Percentiles rank a stretch among this genome's conserved stretches.
Evolutionary conservation across 2,888 invertebrate genomes (phyloP).

Genomic region (Camptogramma bilineatum): DNA sequence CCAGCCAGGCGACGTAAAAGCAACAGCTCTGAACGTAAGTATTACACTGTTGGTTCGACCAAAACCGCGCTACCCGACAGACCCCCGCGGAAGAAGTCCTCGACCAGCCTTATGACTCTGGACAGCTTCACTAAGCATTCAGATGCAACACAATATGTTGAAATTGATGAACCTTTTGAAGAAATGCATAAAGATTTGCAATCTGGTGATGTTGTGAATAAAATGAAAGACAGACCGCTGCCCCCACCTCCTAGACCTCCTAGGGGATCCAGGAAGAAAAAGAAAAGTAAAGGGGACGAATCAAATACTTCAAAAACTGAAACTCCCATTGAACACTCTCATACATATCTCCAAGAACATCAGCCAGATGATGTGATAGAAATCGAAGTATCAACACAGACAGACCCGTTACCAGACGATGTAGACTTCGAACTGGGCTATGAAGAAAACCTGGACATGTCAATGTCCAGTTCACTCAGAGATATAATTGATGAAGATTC

Average conservation of each 20-base stretch:
- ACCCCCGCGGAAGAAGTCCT: conserved; percentile 87
- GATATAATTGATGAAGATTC: conserved; percentile 84
- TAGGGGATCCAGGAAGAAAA: conserved; percentile 83
- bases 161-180: conserved; percentile 86
- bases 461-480: conserved; percentile 77
- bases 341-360: conserved; percentile 49
- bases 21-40: conserved; percentile 86
- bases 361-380: conserved; percentile 81
- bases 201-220: conserved; percentile 91
- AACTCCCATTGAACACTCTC: conserved; percentile 46
- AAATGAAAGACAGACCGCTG: conserved; percentile 93
- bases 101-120: conserved; percentile 81
- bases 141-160: conserved; percentile 86
- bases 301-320: conserved; percentile 45
- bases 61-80: conserved; percentile 84
- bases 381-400: conserved; percentile 93
- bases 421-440: conserved; percentile 87
- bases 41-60: conserved; percentile 87
- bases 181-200: conserved; percentile 87
- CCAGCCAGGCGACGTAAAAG: conserved; percentile 76
- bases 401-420: conserved; percentile 93
- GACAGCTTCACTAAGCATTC: conserved; percentile 81
- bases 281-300: conserved; percentile 59
- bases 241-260: conserved; percentile 95
- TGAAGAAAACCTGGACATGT: conserved; percentile 77